Conservation (phyloP, 1,140 invertebrate genomes). For the Drosophila leontia region DNA sequence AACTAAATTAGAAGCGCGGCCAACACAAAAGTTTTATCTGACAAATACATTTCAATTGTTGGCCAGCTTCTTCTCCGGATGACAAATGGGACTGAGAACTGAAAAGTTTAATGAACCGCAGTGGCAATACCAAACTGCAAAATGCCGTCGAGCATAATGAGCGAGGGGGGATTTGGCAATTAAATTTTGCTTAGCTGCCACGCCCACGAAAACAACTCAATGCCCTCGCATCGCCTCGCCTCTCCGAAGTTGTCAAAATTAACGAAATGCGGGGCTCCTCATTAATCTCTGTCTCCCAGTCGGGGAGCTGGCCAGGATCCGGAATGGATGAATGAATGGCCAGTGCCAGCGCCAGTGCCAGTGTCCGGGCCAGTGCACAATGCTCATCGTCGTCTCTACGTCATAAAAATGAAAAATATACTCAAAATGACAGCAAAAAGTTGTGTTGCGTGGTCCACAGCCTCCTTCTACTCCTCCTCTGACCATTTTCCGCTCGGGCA, state of each 20-base stretch:
- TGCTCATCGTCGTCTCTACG: slow-evolving; percentile 38
- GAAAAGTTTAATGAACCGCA: slow-evolving; percentile 81
- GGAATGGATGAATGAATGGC: slow-evolving; percentile 54
- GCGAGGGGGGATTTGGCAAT: slow-evolving; percentile 46
- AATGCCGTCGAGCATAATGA: slow-evolving; percentile 64
- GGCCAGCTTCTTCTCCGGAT: slow-evolving; percentile 14
- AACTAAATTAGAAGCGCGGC: slow-evolving; percentile 46
- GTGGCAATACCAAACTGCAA: slow-evolving; percentile 41
- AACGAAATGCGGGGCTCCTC: slow-evolving; percentile 76
- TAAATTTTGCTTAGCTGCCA: slow-evolving; percentile 66
- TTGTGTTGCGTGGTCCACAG: slow-evolving; percentile 65
- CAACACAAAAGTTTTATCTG: slow-evolving; percentile 75
- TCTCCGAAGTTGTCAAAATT: slow-evolving; percentile 77
- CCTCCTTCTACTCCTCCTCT: neutral
- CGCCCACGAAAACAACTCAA: slow-evolving; percentile 56
- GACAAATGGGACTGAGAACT: slow-evolving; percentile 73
- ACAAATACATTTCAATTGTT: slow-evolving; percentile 81
- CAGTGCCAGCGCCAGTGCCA: slow-evolving; percentile 25
- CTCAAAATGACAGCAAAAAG: slow-evolving; percentile 79
- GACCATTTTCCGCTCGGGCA: slow-evolving; percentile 14
- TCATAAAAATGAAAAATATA: slow-evolving; percentile 77
- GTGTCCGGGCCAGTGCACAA: slow-evolving; percentile 48
- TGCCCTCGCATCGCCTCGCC: slow-evolving; percentile 43
- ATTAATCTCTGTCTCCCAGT: slow-evolving; percentile 78
- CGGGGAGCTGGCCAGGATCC: slow-evolving; percentile 29